phyloP scores from a whole-genome alignment of 2,888 invertebrate species.

The Melanotus villosus region DNA sequence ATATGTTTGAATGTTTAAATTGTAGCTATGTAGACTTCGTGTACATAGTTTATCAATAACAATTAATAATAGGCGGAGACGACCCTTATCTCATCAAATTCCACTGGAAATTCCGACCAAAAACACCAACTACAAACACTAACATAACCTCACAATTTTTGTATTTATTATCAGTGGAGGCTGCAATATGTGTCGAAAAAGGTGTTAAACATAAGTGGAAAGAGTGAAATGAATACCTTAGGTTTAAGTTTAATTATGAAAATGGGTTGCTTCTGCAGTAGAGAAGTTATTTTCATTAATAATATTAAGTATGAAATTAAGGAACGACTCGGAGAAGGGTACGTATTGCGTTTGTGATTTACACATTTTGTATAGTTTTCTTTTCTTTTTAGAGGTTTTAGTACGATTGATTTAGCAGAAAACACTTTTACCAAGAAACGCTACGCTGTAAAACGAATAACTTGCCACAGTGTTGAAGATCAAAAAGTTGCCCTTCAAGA shows the following conservation, averaged over 20 bases:
- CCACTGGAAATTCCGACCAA: background rate
- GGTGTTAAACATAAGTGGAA: too few species aligned
- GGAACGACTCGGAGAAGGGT: conserved; percentile 85
- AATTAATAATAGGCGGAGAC: too few species aligned
- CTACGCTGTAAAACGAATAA: conserved; percentile 85
- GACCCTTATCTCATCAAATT: background rate
- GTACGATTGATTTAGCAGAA: conserved; percentile 83
- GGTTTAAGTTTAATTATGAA: conserved; percentile 79
- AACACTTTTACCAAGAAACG: conserved; percentile 75
- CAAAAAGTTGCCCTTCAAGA: conserved; percentile 81
- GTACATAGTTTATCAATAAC: too few species aligned
- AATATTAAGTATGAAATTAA: conserved; percentile 78
- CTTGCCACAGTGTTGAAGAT: conserved; percentile 85
- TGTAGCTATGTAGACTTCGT: too few species aligned
- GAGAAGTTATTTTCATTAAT: conserved; percentile 80
- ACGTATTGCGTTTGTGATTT: conserved; percentile 68
- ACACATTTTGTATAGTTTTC: background rate
- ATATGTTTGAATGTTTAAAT: too few species aligned
- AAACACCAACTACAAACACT: background rate
- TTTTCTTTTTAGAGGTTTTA: conserved; percentile 79
- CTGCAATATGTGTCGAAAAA: conserved; percentile 4
- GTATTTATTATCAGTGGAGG: background rate
- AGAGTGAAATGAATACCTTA: conserved; percentile 76
- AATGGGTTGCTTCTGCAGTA: conserved; percentile 84
- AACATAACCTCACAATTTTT: conserved; percentile 29